phyloP scores from a whole-genome alignment of 2,797 vertebrate genomes.

The Ataeniobius toweri region DNA sequence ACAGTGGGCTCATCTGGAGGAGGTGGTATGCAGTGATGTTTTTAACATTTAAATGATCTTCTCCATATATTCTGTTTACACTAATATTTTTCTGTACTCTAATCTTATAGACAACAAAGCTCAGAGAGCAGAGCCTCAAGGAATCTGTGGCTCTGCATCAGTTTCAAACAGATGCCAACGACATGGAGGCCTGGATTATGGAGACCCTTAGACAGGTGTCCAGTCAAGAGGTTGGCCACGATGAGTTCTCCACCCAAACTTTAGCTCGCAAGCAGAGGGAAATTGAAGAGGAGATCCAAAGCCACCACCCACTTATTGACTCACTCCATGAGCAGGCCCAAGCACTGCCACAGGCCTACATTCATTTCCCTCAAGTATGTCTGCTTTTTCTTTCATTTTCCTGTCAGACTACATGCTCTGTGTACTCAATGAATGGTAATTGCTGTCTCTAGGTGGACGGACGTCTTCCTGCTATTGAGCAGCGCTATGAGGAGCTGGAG shows the following conservation, averaged over 20 bases:
- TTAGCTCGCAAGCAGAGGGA: constrained; percentile 91
- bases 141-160: constrained; percentile 90
- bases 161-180: constrained; percentile 91
- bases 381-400: constrained; percentile 19
- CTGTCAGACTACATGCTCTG: constrained; percentile 12
- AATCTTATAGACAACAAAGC: constrained; percentile 73
- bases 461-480: constrained; percentile 85
- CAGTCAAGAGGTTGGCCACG: constrained; percentile 89
- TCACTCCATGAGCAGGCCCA: constrained; percentile 86
- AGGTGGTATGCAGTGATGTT: constrained; percentile 56
- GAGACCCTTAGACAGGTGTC: constrained; percentile 89
- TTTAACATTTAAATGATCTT: neutral
- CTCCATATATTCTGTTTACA: neutral
- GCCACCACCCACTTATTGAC: constrained; percentile 85
- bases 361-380: constrained; percentile 75
- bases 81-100: neutral
- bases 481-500: constrained; percentile 85
- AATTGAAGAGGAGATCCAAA: constrained; percentile 91
- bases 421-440: constrained; percentile 20
- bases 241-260: constrained; percentile 92
- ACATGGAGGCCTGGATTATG: constrained; percentile 90
- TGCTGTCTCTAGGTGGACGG: constrained; percentile 79
- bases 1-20: constrained; percentile 83
- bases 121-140: constrained; percentile 82
- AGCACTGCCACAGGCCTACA: constrained; percentile 76